phyloP scores from a whole-genome alignment of 2,113 vertebrate species.

The Pelvicachromis taeniatus region DNA sequence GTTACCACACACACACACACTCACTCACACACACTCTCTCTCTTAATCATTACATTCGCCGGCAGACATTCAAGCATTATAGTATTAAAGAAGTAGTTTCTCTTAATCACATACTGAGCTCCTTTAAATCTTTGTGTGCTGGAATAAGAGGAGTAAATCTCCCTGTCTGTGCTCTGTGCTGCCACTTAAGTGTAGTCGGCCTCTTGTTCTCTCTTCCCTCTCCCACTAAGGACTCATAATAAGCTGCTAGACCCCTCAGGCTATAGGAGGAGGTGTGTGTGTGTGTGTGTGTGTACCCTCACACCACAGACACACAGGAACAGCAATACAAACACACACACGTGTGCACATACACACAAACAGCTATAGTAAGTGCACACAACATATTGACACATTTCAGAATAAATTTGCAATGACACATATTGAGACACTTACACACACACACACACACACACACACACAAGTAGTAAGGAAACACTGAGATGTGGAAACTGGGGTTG shows the following conservation, averaged over 20 bases:
- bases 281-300: background rate
- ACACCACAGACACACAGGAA: background rate
- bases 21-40: background rate
- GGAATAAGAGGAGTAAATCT: slow-evolving; percentile 60
- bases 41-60: slow-evolving; percentile 29
- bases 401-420: background rate
- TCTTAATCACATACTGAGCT: slow-evolving; percentile 65
- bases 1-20: slow-evolving; percentile 12
- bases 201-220: slow-evolving; percentile 56
- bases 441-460: background rate
- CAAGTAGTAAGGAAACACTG: background rate
- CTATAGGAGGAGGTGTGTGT: slow-evolving; percentile 13
- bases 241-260: slow-evolving; percentile 45
- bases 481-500: slow-evolving; percentile 7
- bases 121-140: slow-evolving; percentile 56
- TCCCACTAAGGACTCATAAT: slow-evolving; percentile 56
- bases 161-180: slow-evolving; percentile 47
- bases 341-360: background rate
- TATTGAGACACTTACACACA: background rate
- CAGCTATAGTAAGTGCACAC: background rate
- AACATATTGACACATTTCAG: background rate
- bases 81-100: slow-evolving; percentile 48
- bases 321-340: background rate
- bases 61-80: slow-evolving; percentile 49
- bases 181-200: slow-evolving; percentile 45